These are phyloP conservation scores for Chelon labrosus DNA, from an alignment of 2,797 vertebrate genomes.

Conservation along the genomic window DNA sequence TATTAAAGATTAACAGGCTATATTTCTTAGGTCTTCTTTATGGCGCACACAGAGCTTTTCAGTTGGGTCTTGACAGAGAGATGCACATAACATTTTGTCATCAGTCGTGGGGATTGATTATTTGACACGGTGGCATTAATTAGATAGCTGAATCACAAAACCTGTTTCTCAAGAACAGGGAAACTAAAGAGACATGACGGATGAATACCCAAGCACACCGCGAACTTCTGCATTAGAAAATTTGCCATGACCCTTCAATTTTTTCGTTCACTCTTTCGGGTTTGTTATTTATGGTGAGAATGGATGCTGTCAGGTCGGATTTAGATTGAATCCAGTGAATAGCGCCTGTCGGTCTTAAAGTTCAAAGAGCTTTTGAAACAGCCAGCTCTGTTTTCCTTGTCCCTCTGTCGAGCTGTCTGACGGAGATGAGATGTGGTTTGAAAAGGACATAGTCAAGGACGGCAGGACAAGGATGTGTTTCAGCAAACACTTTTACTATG, in stretches of 20 bases:
- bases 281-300: constrained; percentile 79
- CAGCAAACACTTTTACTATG: constrained; percentile 68
- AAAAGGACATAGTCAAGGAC: constrained; percentile 83
- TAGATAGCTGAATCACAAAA: constrained; percentile 28
- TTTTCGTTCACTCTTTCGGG: constrained; percentile 67
- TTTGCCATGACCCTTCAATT: constrained; percentile 54
- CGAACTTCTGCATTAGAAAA: constrained; percentile 58
- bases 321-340: constrained; percentile 74
- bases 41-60: constrained; percentile 28
- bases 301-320: constrained; percentile 79
- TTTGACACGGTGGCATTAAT: constrained; percentile 53
- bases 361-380: constrained; percentile 81
- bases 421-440: constrained; percentile 78
- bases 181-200: constrained; percentile 33
- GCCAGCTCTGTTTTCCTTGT: constrained; percentile 66
- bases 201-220: constrained; percentile 38
- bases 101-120: constrained; percentile 52
- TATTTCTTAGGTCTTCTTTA: constrained; percentile 36
- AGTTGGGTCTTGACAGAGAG: constrained; percentile 20
- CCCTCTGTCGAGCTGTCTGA: constrained; percentile 60
- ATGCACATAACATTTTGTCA: constrained; percentile 27
- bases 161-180: constrained; percentile 22
- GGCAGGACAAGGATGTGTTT: constrained; percentile 60
- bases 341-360: constrained; percentile 75
- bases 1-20: constrained; percentile 39